Conservation (phyloP, 2,888 invertebrate species). For the Teleogryllus oceanicus region DNA sequence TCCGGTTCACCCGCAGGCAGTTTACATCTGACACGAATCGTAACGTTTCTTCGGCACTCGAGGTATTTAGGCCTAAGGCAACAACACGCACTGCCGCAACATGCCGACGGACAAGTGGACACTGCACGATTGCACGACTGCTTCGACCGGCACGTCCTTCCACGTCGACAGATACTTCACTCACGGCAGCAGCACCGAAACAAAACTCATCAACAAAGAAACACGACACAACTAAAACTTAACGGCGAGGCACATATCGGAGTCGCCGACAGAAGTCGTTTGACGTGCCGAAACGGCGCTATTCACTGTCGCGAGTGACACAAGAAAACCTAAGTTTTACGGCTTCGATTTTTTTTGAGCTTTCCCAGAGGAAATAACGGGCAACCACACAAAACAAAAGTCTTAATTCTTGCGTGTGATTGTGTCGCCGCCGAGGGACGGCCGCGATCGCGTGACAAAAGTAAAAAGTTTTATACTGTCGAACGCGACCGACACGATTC, state of each 20-base stretch:
- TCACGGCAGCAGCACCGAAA: no score
- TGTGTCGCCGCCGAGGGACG: not conserved
- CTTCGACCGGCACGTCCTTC: no score
- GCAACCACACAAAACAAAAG: not conserved
- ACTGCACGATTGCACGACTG: no score
- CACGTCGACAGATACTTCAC: no score
- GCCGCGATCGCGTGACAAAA: not conserved
- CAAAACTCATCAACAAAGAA: no score
- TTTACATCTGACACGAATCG: not conserved
- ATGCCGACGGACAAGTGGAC: no score
- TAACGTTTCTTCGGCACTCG: not conserved
- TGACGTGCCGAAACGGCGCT: no score
- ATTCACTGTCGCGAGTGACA: not conserved
- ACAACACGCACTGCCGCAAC: not conserved
- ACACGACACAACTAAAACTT: no score
- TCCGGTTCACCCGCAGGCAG: not conserved
- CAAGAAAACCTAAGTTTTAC: conserved; percentile 5
- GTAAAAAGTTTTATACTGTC: conserved; percentile 9
- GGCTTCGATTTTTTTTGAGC: not conserved
- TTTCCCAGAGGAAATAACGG: conserved; percentile 2
- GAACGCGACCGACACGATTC: not conserved
- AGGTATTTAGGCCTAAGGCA: not conserved
- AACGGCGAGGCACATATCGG: no score
- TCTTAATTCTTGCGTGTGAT: conserved; percentile 7
- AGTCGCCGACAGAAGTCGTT: no score